These are phyloP conservation scores for Eunapius fragilis DNA, from an alignment of 37 sponge, comb jelly and placozoan genomes.

Conservation along the genomic window DNA sequence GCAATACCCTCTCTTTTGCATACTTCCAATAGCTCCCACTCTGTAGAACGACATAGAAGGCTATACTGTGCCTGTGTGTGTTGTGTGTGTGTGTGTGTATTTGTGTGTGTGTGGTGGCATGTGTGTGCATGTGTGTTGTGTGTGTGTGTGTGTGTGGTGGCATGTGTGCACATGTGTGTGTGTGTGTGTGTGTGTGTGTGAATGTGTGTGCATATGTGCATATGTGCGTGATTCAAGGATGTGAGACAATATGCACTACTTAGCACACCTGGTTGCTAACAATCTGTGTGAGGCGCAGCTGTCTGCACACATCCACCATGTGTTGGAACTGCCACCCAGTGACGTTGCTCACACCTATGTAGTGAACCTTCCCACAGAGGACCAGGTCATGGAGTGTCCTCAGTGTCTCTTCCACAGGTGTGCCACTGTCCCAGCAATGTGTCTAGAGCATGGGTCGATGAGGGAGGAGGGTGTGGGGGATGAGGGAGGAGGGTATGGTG, in stretches of 20 bases:
- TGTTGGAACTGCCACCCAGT: conserved; percentile 95
- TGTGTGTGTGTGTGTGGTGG: background rate
- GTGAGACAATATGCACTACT: background rate
- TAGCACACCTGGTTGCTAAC: conserved; percentile 76
- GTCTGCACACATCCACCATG: conserved; percentile 59
- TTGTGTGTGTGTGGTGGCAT: background rate
- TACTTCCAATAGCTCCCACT: conserved; percentile 91
- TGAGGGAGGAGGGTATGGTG: background rate
- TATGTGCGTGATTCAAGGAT: background rate
- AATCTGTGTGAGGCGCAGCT: conserved; percentile 46
- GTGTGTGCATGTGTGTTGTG: background rate
- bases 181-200: background rate
- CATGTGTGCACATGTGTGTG: background rate
- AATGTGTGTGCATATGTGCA: background rate
- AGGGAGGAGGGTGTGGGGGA: background rate
- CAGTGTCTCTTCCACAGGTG: conserved; percentile 89
- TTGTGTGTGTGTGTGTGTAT: background rate
- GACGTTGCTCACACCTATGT: conserved; percentile 92
- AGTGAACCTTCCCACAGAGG: conserved; percentile 76
- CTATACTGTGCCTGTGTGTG: conserved; percentile 85
- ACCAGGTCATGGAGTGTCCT: conserved; percentile 85
- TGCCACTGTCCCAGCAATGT: conserved; percentile 93
- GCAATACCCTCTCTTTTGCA: conserved; percentile 86
- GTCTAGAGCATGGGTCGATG: conserved; percentile 36
- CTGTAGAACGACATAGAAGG: conserved; percentile 85